Conservation (phyloP, 2,888 invertebrate genomes). For the Hetaerina titia region DNA sequence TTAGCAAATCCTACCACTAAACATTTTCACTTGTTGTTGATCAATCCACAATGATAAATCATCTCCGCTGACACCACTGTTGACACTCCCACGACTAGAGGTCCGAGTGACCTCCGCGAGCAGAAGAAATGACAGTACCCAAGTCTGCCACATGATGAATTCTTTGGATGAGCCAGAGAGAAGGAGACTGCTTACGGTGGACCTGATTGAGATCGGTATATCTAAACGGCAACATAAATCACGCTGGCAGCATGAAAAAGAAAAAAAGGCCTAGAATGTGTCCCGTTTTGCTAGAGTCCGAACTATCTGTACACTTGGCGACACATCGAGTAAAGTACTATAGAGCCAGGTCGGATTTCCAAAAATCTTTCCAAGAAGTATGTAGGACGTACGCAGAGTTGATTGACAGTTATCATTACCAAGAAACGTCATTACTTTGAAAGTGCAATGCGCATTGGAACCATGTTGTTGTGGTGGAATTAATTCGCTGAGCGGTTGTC, state of each 20-base stretch:
- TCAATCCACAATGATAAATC: slow-evolving; percentile 86
- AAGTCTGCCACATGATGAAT: slow-evolving; percentile 52
- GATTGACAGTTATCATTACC: slow-evolving; percentile 31
- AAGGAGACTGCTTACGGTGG: slow-evolving; percentile 9
- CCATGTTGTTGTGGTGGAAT: slow-evolving; percentile 56
- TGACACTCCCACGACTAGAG: slow-evolving; percentile 57
- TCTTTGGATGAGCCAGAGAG: background rate
- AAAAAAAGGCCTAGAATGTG: slow-evolving; percentile 24
- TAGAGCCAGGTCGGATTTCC: background rate
- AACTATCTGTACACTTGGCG: background rate
- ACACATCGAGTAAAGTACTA: background rate
- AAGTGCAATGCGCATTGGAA: slow-evolving; percentile 35
- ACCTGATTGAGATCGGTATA: slow-evolving; percentile 47
- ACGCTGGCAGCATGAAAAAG: slow-evolving; percentile 53
- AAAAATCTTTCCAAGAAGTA: background rate
- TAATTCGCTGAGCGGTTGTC: slow-evolving; percentile 50
- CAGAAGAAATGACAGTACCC: slow-evolving; percentile 56
- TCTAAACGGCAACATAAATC: slow-evolving; percentile 64
- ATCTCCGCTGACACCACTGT: slow-evolving; percentile 55
- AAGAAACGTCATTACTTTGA: slow-evolving; percentile 29
- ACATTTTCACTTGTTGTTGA: slow-evolving; percentile 93
- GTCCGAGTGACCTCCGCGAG: slow-evolving; percentile 59
- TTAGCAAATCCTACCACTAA: slow-evolving; percentile 84
- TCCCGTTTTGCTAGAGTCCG: slow-evolving; percentile 15
- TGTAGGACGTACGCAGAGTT: background rate